Evolutionary conservation across 2,888 invertebrate species (phyloP).

Genomic region (Dromius quadrimaculatus): DNA sequence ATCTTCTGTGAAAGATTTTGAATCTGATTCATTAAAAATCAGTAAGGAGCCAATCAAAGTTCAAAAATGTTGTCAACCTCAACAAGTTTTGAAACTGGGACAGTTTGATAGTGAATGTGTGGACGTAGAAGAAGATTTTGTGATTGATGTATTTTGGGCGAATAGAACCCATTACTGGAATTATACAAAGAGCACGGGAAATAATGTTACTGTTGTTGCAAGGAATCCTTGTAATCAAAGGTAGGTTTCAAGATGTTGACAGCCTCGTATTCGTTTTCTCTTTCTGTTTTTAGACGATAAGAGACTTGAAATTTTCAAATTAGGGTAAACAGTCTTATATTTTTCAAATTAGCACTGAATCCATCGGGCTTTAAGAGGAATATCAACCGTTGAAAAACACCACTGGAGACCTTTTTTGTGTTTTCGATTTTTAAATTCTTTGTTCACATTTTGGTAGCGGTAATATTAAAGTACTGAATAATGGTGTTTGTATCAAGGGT

Average conservation of each 20-base stretch:
- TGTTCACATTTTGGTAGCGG: too few species aligned
- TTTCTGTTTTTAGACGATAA: too few species aligned
- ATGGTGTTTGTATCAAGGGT: too few species aligned
- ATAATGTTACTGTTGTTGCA: neutral
- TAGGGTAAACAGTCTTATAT: too few species aligned
- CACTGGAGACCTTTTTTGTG: too few species aligned
- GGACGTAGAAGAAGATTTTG: neutral
- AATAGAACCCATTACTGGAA: slow-evolving; percentile 36
- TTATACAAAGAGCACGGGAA: neutral
- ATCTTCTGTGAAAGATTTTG: neutral
- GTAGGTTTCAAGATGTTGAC: slow-evolving; percentile 1
- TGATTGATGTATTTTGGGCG: slow-evolving; percentile 9
- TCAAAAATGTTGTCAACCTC: slow-evolving; percentile 17
- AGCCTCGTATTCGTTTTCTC: too few species aligned
- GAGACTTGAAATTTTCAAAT: too few species aligned
- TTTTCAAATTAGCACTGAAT: too few species aligned
- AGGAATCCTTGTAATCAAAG: slow-evolving; percentile 27
- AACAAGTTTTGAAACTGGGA: slow-evolving; percentile 3
- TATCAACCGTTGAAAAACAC: too few species aligned
- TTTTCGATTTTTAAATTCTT: too few species aligned
- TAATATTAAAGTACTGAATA: too few species aligned
- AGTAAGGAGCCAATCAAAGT: slow-evolving; percentile 4
- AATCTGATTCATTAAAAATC: neutral
- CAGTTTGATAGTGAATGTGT: slow-evolving; percentile 6
- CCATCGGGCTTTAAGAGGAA: too few species aligned